A percentile compares a stretch with the other conserved stretches of the same genome.
These are phyloP conservation scores for Coenonympha arcania DNA, from an alignment of 2,888 invertebrate species.

Conservation along the genomic window DNA sequence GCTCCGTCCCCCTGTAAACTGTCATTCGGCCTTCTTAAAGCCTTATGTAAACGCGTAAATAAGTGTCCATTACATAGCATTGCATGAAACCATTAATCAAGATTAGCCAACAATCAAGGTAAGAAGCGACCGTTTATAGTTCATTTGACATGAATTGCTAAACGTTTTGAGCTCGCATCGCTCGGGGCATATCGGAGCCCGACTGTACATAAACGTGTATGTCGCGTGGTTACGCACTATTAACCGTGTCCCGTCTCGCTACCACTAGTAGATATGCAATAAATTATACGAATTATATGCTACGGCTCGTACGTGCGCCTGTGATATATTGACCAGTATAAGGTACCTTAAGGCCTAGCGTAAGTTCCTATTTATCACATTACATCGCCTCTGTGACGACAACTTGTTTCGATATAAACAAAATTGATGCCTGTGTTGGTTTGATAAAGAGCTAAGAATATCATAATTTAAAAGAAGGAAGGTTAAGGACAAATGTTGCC, in stretches of 20 bases:
- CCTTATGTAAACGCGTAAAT: slow-evolving; percentile 2
- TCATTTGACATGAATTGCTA: slow-evolving; percentile 25
- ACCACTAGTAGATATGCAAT: slow-evolving; percentile 56
- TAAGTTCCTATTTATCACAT: too few relatives aligned
- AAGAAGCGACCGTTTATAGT: slow-evolving; percentile 23
- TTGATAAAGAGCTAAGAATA: too few relatives aligned
- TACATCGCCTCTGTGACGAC: too few relatives aligned
- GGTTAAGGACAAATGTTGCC: too few relatives aligned
- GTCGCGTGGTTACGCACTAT: slow-evolving; percentile 71
- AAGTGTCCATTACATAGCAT: not conserved
- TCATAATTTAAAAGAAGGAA: too few relatives aligned
- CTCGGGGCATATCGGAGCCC: slow-evolving; percentile 23
- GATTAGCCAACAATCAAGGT: slow-evolving; percentile 22
- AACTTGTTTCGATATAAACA: too few relatives aligned
- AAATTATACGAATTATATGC: slow-evolving; percentile 73
- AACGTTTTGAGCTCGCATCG: slow-evolving; percentile 20
- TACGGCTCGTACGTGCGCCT: slow-evolving; percentile 51
- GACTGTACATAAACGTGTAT: slow-evolving; percentile 41
- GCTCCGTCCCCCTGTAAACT: too few relatives aligned
- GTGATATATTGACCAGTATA: slow-evolving; percentile 69
- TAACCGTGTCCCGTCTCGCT: slow-evolving; percentile 54
- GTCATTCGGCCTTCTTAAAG: not conserved
- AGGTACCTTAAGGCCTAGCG: too few relatives aligned
- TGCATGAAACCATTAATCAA: slow-evolving; percentile 16
- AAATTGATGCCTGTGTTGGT: too few relatives aligned